Base-by-base conservation (phyloP, 2,113 vertebrate species). In the Phalacrocorax pelagicus region DNA sequence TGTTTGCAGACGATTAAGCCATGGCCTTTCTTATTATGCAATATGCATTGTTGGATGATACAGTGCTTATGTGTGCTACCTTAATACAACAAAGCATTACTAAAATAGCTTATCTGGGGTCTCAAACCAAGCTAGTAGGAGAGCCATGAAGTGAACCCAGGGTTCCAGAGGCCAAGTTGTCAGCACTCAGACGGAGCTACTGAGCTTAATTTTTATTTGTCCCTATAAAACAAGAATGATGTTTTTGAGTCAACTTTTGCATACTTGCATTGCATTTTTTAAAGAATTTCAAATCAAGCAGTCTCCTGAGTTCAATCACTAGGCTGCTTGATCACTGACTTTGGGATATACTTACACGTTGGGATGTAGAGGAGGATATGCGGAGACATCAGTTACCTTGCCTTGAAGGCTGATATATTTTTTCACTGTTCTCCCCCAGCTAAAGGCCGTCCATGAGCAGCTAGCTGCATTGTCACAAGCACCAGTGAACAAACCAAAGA, bases 381-480 rank as follows among this genome's bases (percentile, higher is more conserved):
- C 55, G 59, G 86, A 70, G 71, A 36, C 34, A 82, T 59, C 8
- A 11, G 5, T 71, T 77, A 9, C 24, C 15, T 88, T 55, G 19
- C 62, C n/a, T 54, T 72, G 65, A 54, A 57, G 32, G 26, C 69
- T 42, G 59, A 59, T 63, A 24, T 11, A 12, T 29, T 88, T 93
- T 77, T 32, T n/a, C 24, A 12, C 22, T 10, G 2, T 80, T 59
- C 26, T 65, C 27, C n/a, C n/a, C 18, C 69, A 99, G 99, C 98
- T 99, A 17, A 99, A 99, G 96, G 98, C 99, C 0, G 99, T 99
- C 89, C 99, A 99, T 0, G 98, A 99, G 93, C 99, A 99, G 98
- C 98, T 99, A 46, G 98, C 99, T 5, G 99, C 98, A 7, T 96
- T 99, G 91, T 99, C 99, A 20, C 98, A 99, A 97, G 98, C 98